These are phyloP conservation scores for Ophion costatus DNA, from an alignment of 2,888 invertebrate genomes.

Conservation along the genomic window DNA sequence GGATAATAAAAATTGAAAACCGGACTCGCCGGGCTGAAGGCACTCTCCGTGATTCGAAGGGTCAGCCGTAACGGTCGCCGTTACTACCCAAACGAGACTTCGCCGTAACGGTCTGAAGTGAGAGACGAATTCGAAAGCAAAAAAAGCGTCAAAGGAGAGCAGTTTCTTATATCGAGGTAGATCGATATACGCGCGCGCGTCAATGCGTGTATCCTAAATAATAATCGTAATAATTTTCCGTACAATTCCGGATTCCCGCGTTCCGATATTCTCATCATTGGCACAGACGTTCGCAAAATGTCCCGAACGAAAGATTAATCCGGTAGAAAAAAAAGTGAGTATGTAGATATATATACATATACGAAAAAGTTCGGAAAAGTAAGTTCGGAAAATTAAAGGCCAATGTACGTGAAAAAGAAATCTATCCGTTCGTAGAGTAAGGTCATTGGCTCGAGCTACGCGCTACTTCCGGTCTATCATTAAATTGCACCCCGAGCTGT, in stretches of 20 bases:
- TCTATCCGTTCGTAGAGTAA: conserved; percentile 15
- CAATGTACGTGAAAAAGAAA: conserved; percentile 12
- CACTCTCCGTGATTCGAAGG: not conserved
- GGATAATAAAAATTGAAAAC: conserved; percentile 20
- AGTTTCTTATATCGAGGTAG: not conserved
- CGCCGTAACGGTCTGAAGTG: not conserved
- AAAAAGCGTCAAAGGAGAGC: not conserved
- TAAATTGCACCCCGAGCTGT: conserved; percentile 69
- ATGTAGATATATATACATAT: not conserved
- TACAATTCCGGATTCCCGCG: not conserved
- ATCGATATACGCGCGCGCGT: not conserved
- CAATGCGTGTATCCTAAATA: not conserved
- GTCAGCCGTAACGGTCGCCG: too few species aligned
- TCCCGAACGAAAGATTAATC: not conserved
- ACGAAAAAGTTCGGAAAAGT: too few species aligned
- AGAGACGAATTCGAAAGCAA: not conserved
- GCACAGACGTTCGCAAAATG: not conserved
- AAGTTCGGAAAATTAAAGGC: not conserved
- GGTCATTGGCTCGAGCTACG: conserved; percentile 50
- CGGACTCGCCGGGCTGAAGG: conserved; percentile 9
- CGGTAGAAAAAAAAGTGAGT: not conserved
- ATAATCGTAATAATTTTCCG: not conserved
- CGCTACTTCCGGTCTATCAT: conserved; percentile 49
- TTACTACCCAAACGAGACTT: conserved; percentile 26
- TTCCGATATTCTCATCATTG: not conserved